Evolutionary conservation across 2,797 vertebrate genomes (phyloP).

Genomic region (Melanotaenia nigrans): DNA sequence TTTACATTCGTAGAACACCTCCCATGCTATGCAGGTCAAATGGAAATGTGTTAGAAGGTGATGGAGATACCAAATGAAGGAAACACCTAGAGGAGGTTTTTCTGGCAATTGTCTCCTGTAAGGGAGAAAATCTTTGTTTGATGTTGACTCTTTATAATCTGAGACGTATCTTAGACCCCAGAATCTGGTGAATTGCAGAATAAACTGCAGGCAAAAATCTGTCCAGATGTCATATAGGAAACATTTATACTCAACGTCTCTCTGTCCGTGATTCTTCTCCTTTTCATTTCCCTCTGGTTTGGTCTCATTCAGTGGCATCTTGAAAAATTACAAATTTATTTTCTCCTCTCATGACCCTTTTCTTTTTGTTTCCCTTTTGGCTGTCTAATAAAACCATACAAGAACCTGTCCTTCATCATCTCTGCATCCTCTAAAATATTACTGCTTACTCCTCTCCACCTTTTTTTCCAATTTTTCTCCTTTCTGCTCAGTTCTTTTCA

Average conservation of each 20-base stretch:
- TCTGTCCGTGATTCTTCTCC: constrained; percentile 4
- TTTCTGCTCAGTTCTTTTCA: background rate
- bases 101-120: background rate
- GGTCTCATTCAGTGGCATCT: constrained; percentile 4
- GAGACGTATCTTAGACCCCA: too few species aligned
- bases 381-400: background rate
- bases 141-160: background rate
- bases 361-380: constrained; percentile 27
- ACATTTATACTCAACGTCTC: background rate
- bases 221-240: constrained; percentile 5
- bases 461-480: background rate
- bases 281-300: constrained; percentile 1
- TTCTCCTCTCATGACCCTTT: background rate
- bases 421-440: background rate
- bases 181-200: too few species aligned
- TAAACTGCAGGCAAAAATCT: background rate
- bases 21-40: too few species aligned
- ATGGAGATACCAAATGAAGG: background rate
- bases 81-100: background rate
- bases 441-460: constrained; percentile 20
- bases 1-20: too few species aligned
- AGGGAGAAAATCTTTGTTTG: background rate
- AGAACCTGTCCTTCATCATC: constrained; percentile 24
- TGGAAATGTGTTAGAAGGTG: too few species aligned
- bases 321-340: constrained; percentile 35